Conservation (phyloP, 2,888 invertebrate species). For the Amphipyra berbera region DNA sequence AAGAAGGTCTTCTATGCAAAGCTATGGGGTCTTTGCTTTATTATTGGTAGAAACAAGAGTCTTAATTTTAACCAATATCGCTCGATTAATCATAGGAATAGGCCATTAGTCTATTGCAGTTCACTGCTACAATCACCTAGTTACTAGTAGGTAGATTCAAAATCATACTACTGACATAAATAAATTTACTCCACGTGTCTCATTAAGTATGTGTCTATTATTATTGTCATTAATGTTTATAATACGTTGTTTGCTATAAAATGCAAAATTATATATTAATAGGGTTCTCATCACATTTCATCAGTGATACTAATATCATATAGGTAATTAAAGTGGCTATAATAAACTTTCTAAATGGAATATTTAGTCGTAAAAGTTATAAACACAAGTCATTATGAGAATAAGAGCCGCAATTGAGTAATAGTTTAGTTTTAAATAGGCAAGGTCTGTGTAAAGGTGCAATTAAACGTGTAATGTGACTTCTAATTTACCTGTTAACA, state of each 20-base stretch:
- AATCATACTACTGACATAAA: too few relatives aligned
- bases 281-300: conserved; percentile 25
- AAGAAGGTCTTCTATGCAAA: too few relatives aligned
- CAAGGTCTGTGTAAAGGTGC: conserved; percentile 26
- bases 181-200: too few relatives aligned
- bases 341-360: conserved; percentile 43
- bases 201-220: too few relatives aligned
- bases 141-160: too few relatives aligned
- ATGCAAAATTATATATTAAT: conserved; percentile 4
- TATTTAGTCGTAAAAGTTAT: conserved; percentile 47
- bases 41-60: too few relatives aligned
- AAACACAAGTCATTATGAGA: conserved; percentile 49
- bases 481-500: conserved; percentile 20
- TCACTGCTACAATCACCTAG: too few relatives aligned
- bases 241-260: conserved; percentile 4
- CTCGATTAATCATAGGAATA: too few relatives aligned
- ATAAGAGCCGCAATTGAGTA: conserved; percentile 41
- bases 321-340: conserved; percentile 32
- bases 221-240: background rate
- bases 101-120: too few relatives aligned
- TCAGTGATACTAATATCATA: conserved; percentile 25
- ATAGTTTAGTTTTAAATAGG: conserved; percentile 40
- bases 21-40: too few relatives aligned
- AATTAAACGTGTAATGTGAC: conserved; percentile 45
- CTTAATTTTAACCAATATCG: too few relatives aligned